Evolutionary conservation across 2,113 vertebrate genomes (phyloP).

Genomic region (Neogale vison): DNA sequence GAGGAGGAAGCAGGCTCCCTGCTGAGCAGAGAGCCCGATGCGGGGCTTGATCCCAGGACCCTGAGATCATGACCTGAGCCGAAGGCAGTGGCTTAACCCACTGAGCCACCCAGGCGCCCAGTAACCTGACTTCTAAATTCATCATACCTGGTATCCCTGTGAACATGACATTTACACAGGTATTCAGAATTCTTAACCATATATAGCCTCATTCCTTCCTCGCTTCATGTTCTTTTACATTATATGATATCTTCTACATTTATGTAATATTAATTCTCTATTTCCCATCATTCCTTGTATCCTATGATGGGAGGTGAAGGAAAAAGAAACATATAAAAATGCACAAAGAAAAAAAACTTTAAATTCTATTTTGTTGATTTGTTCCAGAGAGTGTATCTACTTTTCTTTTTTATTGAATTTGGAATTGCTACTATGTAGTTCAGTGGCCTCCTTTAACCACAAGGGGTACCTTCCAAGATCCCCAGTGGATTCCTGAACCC

Average conservation of each 20-base stretch:
- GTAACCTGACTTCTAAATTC: not conserved
- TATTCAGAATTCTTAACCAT: not conserved
- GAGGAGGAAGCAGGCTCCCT: no score
- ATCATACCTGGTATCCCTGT: not conserved
- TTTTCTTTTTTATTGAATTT: conserved; percentile 60
- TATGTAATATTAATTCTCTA: not conserved
- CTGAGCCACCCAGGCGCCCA: no score
- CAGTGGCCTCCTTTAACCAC: not conserved
- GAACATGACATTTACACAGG: not conserved
- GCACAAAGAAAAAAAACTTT: not conserved
- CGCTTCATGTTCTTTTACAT: not conserved
- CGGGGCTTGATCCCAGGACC: no score
- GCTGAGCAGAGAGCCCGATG: no score
- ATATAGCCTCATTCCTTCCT: not conserved
- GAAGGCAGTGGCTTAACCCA: no score
- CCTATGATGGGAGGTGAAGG: not conserved
- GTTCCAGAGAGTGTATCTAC: conserved; percentile 44
- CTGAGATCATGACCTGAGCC: no score
- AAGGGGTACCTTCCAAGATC: not conserved
- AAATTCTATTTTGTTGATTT: conserved; percentile 46
- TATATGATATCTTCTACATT: not conserved
- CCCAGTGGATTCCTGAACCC: not conserved
- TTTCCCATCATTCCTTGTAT: conserved; percentile 24
- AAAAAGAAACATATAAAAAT: not conserved
- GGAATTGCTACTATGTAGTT: conserved; percentile 48